Evolutionary conservation across 2,113 vertebrate species (phyloP).

Genomic region (Castor canadensis): DNA sequence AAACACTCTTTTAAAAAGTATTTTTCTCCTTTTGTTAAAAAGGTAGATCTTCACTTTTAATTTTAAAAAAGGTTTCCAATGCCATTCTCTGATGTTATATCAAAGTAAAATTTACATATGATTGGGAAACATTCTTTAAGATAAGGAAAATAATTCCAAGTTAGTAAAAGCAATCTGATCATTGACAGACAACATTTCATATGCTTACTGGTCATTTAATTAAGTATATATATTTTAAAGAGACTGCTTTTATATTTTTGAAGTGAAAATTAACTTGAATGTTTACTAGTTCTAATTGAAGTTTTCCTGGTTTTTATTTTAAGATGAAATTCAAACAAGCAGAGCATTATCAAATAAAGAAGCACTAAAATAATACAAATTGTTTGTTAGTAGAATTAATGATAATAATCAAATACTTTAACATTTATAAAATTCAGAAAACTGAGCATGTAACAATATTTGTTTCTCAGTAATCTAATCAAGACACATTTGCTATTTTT

Average conservation of each 20-base stretch:
- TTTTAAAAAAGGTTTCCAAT: slow-evolving; percentile 14
- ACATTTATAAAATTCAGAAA: slow-evolving; percentile 35
- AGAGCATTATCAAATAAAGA: slow-evolving; percentile 31
- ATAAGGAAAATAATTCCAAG: neutral
- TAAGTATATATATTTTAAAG: slow-evolving; percentile 36
- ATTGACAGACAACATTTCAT: neutral
- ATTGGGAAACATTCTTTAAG: slow-evolving; percentile 42
- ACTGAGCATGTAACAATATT: neutral
- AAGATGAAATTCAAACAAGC: slow-evolving; percentile 24
- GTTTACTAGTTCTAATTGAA: slow-evolving; percentile 23
- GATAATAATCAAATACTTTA: slow-evolving; percentile 3
- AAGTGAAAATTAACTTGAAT: slow-evolving; percentile 37
- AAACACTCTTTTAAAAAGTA: slow-evolving; percentile 59
- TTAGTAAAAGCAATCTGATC: slow-evolving; percentile 1
- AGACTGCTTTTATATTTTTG: neutral
- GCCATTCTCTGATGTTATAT: neutral
- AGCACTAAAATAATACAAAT: no score
- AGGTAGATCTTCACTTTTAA: slow-evolving; percentile 37
- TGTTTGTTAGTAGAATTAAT: slow-evolving; percentile 38
- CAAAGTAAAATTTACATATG: slow-evolving; percentile 52
- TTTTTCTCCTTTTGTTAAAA: neutral
- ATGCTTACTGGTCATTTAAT: neutral
- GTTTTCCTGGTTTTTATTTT: slow-evolving; percentile 47
- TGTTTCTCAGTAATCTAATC: neutral
- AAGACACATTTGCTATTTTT: neutral